Evolutionary conservation across 2,113 vertebrate genomes (phyloP), one percentile per base, ranked within the genome.

Genomic region (Psephotus haematonotus): DNA sequence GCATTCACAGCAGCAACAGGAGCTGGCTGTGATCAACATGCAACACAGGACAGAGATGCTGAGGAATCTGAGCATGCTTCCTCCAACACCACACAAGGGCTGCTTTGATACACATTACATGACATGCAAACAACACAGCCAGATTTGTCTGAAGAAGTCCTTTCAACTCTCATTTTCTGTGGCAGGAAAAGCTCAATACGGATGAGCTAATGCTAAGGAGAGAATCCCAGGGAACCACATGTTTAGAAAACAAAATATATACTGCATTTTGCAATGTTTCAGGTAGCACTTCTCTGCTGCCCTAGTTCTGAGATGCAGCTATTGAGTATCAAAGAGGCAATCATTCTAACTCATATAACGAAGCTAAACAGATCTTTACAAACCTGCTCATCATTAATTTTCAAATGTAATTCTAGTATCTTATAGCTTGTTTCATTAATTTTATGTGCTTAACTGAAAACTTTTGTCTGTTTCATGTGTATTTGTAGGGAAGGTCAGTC

Each of bases 41-140:
- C 91, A 93, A 93, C 76, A 94, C 86, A 85, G 70, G 71, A 88
- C 31, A 33, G 71, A 94, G 93, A 83, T 74, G 93, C 83, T 88
- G 86, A 55, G 88, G 91, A 97, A 90, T 90, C 52, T 6, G 25
- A 95, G 94, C 80, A 85, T 17, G 35, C 82, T 88, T 77, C 18
- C 67, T 93, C 74, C 33, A 94, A 65, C 83, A 68, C 80, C 71
- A 91, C 43, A 78, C 71, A 74, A 82, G 24, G 63, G 67, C 69
- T 80, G 53, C 91, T 79, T 74, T 16, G 4, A 84, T 64, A 90
- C 64, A 8, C 1, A 1, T 49, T 59, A 67, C 50, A 76, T 0
- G 31, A 53, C 72, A 22, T 3, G 47, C 67, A 59, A 84, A 63
- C 65, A 80, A 81, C 1, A 8, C 49, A n/a, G 10, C n/a, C 0